A percentile compares a stretch with the other conserved stretches of the same genome.
phyloP scores from a whole-genome alignment of 2,113 vertebrate species.

The Varanus komodoensis region DNA sequence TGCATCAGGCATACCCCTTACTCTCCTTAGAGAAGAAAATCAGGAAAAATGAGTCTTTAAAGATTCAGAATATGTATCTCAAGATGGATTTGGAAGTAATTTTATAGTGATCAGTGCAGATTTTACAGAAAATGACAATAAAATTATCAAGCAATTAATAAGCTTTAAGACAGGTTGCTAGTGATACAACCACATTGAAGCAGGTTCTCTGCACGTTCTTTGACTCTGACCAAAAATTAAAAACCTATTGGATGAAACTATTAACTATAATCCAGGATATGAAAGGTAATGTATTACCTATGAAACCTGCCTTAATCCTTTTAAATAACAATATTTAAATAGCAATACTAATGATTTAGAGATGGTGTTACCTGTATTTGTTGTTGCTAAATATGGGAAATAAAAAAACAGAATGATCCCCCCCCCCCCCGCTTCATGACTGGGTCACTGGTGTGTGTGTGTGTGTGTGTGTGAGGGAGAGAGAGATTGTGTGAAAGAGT shows the following conservation, averaged over 20 bases:
- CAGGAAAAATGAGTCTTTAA: neutral
- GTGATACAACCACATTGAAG: neutral
- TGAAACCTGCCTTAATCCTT: neutral
- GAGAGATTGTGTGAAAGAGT: neutral
- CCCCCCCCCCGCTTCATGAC: neutral
- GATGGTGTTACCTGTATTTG: neutral
- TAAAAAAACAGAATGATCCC: neutral
- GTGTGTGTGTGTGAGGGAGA: too few relatives aligned
- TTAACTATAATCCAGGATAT: conserved; percentile 7
- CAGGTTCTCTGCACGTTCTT: neutral
- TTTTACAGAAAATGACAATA: neutral
- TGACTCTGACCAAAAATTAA: neutral
- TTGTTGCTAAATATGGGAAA: neutral
- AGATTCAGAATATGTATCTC: neutral
- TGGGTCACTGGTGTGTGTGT: too few relatives aligned
- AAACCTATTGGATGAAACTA: neutral
- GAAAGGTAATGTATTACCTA: neutral
- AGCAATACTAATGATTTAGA: neutral
- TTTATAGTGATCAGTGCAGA: neutral
- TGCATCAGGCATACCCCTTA: neutral
- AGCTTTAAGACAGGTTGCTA: too few relatives aligned
- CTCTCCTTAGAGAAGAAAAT: neutral
- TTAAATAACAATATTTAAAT: neutral
- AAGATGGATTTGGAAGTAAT: neutral
- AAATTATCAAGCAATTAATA: neutral